These are phyloP conservation scores for Rhagologus leucostigma DNA, from an alignment of 2,113 vertebrate species.

Conservation along the genomic window DNA sequence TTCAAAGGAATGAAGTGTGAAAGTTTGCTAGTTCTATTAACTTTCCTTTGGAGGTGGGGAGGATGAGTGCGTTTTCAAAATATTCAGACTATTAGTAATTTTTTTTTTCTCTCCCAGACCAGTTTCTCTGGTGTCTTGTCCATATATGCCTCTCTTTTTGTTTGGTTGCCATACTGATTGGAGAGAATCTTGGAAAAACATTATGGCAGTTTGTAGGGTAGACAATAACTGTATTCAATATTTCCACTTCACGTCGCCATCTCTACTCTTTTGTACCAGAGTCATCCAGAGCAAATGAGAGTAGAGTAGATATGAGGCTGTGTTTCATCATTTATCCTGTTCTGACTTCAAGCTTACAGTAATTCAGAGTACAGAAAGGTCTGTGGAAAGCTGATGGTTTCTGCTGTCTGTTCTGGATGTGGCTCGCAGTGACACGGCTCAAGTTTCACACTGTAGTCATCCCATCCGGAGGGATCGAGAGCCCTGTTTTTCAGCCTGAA, in stretches of 20 bases:
- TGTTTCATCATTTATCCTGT: not conserved
- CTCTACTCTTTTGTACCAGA: not conserved
- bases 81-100: not conserved
- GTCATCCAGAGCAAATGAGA: not conserved
- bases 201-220: not conserved
- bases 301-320: not conserved
- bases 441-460: not conserved
- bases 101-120: not conserved
- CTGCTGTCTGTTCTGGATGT: not conserved
- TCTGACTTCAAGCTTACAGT: not conserved
- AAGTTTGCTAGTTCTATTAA: not conserved
- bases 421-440: rapidly evolving
- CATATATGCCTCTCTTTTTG: not conserved
- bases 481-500: not conserved
- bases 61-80: not conserved
- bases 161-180: not conserved
- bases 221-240: not conserved
- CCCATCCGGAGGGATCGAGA: not conserved
- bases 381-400: not conserved
- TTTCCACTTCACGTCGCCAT: not conserved
- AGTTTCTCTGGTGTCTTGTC: not conserved
- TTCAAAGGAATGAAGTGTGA: not conserved
- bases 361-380: not conserved
- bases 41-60: not conserved
- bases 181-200: not conserved